Evolutionary conservation across 2,888 invertebrate species (phyloP).

Genomic region (Dyspetes luteomarginatus): DNA sequence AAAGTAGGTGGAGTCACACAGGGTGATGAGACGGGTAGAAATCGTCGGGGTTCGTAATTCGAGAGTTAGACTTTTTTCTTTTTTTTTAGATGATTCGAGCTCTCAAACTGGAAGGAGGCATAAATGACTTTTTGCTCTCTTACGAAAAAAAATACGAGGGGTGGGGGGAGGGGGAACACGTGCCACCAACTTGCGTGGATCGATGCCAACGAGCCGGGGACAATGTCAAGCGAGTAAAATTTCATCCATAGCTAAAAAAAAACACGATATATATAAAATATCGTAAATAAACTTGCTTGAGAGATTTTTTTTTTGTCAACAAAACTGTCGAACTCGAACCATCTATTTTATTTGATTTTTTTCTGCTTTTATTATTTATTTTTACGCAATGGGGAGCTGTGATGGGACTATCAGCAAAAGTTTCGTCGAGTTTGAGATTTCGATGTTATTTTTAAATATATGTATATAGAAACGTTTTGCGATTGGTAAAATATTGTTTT

Average conservation of each 20-base stretch:
- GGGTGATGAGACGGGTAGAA: too few relatives aligned
- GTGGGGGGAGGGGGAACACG: too few relatives aligned
- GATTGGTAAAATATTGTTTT: background rate
- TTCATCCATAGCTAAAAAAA: background rate
- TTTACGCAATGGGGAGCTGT: background rate
- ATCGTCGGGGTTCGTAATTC: too few relatives aligned
- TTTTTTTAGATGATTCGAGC: too few relatives aligned
- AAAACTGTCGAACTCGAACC: background rate
- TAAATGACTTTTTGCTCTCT: background rate
- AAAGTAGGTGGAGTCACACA: too few relatives aligned
- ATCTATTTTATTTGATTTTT: background rate
- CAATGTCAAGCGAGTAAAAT: background rate
- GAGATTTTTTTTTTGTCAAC: background rate
- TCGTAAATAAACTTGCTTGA: background rate
- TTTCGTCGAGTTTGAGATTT: background rate
- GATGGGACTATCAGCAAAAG: background rate
- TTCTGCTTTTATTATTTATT: background rate
- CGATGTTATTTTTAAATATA: background rate
- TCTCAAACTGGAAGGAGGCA: too few relatives aligned
- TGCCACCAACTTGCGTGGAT: slow-evolving; percentile 14
- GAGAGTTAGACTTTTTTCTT: too few relatives aligned
- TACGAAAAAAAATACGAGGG: background rate
- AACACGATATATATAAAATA: background rate
- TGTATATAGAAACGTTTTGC: background rate
- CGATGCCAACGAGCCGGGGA: slow-evolving; percentile 34